These are phyloP conservation scores for Chaetogeoica ovagalla DNA, from an alignment of 2,888 invertebrate genomes.

Conservation along the genomic window DNA sequence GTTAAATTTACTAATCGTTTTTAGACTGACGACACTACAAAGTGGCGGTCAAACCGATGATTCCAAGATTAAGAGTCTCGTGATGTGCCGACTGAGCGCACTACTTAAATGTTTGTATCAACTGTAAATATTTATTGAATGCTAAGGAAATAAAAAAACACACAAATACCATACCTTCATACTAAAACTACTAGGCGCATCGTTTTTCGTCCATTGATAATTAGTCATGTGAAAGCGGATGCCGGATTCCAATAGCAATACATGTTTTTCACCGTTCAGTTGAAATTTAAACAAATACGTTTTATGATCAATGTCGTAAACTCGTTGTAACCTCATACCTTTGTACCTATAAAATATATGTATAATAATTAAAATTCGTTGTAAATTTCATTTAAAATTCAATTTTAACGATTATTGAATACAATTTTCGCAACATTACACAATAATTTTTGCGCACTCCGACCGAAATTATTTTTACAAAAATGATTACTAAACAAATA, in stretches of 20 bases:
- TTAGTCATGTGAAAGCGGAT: conserved; percentile 89
- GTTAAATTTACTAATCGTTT: too few species aligned
- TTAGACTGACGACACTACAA: too few species aligned
- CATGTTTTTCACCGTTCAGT: conserved; percentile 82
- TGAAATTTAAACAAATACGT: conserved; percentile 89
- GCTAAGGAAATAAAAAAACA: neutral
- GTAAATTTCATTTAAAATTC: too few species aligned
- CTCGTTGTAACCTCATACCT: conserved; percentile 93
- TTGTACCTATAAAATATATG: conserved; percentile 66
- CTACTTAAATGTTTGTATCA: too few species aligned
- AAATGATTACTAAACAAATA: too few species aligned
- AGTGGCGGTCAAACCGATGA: too few species aligned
- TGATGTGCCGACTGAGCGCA: too few species aligned
- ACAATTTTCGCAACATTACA: too few species aligned
- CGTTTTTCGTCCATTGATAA: conserved; percentile 98
- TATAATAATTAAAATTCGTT: neutral
- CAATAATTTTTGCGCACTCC: too few species aligned
- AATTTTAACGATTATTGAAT: too few species aligned
- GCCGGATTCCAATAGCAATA: conserved; percentile 91
- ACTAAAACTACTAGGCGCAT: conserved; percentile 90
- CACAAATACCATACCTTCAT: conserved; percentile 76
- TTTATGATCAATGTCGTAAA: conserved; percentile 96
- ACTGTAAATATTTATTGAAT: neutral
- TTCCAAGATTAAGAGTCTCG: too few species aligned
- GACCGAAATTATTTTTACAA: too few species aligned